These are phyloP conservation scores for Numenius arquata DNA, from an alignment of 2,113 vertebrate genomes.

Conservation along the genomic window DNA sequence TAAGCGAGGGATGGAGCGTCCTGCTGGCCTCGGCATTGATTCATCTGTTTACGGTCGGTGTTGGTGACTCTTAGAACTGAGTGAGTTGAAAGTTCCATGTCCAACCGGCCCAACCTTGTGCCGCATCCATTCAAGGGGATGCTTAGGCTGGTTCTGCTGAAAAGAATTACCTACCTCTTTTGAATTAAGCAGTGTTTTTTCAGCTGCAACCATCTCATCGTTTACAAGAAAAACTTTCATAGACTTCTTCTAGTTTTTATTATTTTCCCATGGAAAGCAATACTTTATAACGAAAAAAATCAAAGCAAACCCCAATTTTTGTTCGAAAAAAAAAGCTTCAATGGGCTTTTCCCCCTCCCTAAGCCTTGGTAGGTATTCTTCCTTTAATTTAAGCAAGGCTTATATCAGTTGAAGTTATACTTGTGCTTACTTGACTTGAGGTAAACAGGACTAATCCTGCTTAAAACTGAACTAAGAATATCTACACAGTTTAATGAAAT, in stretches of 20 bases:
- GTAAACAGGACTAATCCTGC: conserved; percentile 33
- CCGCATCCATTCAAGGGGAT: neutral
- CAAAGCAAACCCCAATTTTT: neutral
- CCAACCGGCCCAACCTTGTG: neutral
- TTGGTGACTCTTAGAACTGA: neutral
- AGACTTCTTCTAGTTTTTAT: neutral
- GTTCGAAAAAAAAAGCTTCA: neutral
- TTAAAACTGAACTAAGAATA: conserved; percentile 42
- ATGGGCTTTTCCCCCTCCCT: neutral
- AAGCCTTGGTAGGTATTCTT: neutral
- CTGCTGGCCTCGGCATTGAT: neutral
- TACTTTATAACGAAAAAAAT: neutral
- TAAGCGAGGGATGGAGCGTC: neutral
- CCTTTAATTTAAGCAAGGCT: conserved; percentile 19
- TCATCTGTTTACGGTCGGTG: neutral
- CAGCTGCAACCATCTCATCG: neutral
- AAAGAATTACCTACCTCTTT: neutral
- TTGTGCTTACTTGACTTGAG: conserved; percentile 53
- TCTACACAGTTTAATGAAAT: conserved; percentile 43
- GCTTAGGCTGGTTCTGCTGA: neutral
- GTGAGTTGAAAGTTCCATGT: neutral
- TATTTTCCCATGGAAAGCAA: conserved; percentile 22
- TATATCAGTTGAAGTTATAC: neutral
- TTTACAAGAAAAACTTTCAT: neutral
- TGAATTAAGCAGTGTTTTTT: neutral